A percentile compares a stretch with the other conserved stretches of the same genome.
These are phyloP conservation scores for Caenorhabditis imperialis DNA, from an alignment of 2,888 invertebrate species.

Conservation along the genomic window DNA sequence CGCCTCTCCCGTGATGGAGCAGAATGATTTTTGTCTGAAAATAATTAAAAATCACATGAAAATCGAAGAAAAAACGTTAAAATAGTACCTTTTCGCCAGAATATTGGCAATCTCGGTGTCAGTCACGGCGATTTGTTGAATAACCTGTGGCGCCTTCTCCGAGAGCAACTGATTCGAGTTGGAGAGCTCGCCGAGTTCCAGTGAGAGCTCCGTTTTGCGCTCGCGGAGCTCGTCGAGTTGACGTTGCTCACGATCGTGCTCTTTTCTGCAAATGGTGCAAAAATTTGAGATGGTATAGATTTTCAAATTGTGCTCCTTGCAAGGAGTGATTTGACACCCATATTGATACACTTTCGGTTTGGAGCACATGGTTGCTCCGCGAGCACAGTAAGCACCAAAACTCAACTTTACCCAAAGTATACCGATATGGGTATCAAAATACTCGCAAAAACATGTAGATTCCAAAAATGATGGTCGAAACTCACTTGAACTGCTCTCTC, in stretches of 20 bases:
- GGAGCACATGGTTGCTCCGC: too few species aligned
- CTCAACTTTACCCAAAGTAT: too few species aligned
- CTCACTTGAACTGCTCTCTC: conserved; percentile 42
- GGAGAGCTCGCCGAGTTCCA: conserved; percentile 2
- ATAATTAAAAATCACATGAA: too few species aligned
- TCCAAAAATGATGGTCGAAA: not conserved
- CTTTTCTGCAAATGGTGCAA: conserved; percentile 8
- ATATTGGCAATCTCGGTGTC: conserved; percentile 13
- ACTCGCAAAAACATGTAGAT: too few species aligned
- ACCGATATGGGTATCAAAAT: too few species aligned
- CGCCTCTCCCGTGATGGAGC: conserved; percentile 27
- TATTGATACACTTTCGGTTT: too few species aligned
- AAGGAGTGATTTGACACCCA: too few species aligned
- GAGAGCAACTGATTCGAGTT: not conserved
- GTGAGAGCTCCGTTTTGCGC: not conserved
- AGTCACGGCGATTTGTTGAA: conserved; percentile 1
- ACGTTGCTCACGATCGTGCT: conserved; percentile 14
- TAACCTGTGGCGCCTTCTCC: not conserved
- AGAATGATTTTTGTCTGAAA: conserved; percentile 9
- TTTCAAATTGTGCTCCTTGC: too few species aligned
- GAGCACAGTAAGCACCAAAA: too few species aligned
- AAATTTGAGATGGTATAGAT: not conserved
- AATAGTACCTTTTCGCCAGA: not conserved
- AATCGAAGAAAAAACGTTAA: too few species aligned
- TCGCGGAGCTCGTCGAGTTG: not conserved